Evolutionary conservation across 2,797 vertebrate genomes (phyloP).

Genomic region (Novumbra hubbsi): DNA sequence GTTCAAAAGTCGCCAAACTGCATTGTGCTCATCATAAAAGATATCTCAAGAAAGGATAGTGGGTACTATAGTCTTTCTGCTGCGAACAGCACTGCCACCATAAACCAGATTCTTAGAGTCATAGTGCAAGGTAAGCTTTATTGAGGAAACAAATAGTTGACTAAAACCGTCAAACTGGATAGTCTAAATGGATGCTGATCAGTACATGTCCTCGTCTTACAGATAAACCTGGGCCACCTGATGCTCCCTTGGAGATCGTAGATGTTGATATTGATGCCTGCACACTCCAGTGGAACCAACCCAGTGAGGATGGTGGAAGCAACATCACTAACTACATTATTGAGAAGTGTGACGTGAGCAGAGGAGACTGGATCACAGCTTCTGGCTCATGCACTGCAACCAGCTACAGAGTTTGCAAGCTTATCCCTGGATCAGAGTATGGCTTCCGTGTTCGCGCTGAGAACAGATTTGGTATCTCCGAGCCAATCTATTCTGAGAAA

Average conservation of each 20-base stretch:
- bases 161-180: slow-evolving; percentile 1
- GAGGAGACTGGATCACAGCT: slow-evolving; percentile 91
- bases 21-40: slow-evolving; percentile 88
- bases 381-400: slow-evolving; percentile 92
- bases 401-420: slow-evolving; percentile 87
- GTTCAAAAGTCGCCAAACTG: slow-evolving; percentile 85
- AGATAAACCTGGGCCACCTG: slow-evolving; percentile 95
- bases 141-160: slow-evolving; percentile 1
- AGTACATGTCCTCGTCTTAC: slow-evolving; percentile 12
- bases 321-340: slow-evolving; percentile 96
- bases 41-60: slow-evolving; percentile 88
- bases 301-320: slow-evolving; percentile 94
- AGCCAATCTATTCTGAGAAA: slow-evolving; percentile 86
- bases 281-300: slow-evolving; percentile 91
- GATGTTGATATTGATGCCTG: slow-evolving; percentile 93
- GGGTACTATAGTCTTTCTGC: slow-evolving; percentile 93
- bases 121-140: slow-evolving; percentile 86
- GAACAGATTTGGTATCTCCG: slow-evolving; percentile 94
- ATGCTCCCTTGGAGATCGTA: slow-evolving; percentile 88
- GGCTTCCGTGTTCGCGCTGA: slow-evolving; percentile 94
- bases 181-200: slow-evolving; percentile 6
- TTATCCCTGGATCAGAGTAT: slow-evolving; percentile 89
- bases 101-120: slow-evolving; percentile 89
- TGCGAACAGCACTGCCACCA: slow-evolving; percentile 86
- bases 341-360: slow-evolving; percentile 93